Evolutionary conservation across 2,797 vertebrate genomes (phyloP), one percentile per base, ranked within the genome.

Genomic region (Phrynocephalus forsythii): DNA sequence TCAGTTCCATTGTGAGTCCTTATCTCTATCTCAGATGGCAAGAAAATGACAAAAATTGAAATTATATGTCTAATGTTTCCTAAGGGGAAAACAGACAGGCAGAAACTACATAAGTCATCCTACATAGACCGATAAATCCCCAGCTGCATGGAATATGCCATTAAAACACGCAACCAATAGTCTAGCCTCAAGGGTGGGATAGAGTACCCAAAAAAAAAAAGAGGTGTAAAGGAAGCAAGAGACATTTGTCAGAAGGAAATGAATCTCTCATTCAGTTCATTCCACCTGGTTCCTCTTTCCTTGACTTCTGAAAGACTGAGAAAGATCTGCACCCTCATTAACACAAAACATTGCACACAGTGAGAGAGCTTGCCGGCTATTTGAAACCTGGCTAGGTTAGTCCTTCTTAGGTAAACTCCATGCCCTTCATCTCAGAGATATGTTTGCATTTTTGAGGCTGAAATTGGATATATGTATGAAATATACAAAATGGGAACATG

Each of bases 81-180:
- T 92, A 69, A 89, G 69, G 6, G 28, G 1, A 93, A 93, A 93
- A 88, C 88, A 92, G 82, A 92, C 88, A 68, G 15, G 83, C 92
- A 86, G 67, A 84, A 56, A 82, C 86, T 83, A 80, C 86, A 87
- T 90, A 93, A 92, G 87, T 93, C 93, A 88, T 82, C 38, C 83
- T 63, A 78, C 68, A 88, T 81, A 92, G 91, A 88, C 88, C 88
- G 86, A 93, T 86, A 92, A 93, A 94, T 94, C 91, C 93, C 91
- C 89, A 94, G 91, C 92, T 91, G 94, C 88, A 79, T 90, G 85
- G 91, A 89, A 89, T 75, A 83, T 92, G 90, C 87, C 79, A 84
- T 91, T 90, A 91, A 94, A 90, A 91, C 86, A 91, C 26, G 87
- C 82, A 85, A 90, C 88, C 91, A 94, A 93, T 90, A 92, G 92